Base-by-base conservation (phyloP, 2,888 invertebrate species). In the Halictus quadricinctus region DNA sequence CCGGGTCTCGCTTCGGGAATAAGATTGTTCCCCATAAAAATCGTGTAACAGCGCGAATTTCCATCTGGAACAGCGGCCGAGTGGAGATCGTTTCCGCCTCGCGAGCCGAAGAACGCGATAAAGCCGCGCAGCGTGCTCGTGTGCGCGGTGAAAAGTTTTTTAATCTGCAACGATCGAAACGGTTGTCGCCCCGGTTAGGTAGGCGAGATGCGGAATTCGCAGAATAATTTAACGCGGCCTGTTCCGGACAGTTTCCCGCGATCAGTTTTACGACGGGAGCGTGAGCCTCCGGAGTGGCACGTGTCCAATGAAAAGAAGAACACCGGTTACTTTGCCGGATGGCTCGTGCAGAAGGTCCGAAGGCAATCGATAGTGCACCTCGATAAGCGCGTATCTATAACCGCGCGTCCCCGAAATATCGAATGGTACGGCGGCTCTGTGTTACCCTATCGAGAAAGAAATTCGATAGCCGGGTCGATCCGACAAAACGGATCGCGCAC, bases 71-170 rank as follows among this genome's bases (percentile, higher is more conserved):
- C 58, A 58, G 58, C 2, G 10, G 2, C n/a, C 10, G 10, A 54
- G 54, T 10, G 12, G 58, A n/a, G 58, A 58, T 58, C n/a, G n/a
- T 58, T 58, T 58, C 58, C 5, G n/a, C 12, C n/a, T n/a, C n/a
- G 12, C 58, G n/a, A 64, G 15, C 18, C 15, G 5, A n/a, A 64
- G 12, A 7, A 18, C 64, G 29, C 64, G 29, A 64, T 64, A 64
- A 29, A 64, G 1, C 8, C 64, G 64, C n/a, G 64, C 2, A 0
- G 21, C 25, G 58, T 2, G 58, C 21, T 15, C 41, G 25, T n/a
- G 76, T 15, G 7, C 18, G 48, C 36, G 36, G 12, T 18, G 15
- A 36, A 79, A 89, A 86, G 83, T 89, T 89, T 80, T 60, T 76
- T 78, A 89, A 89, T 89, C 80, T 80, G 54, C 41, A 8, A 41